phyloP scores from a whole-genome alignment of 2,888 invertebrate species.

The Chrysotoxum bicinctum region DNA sequence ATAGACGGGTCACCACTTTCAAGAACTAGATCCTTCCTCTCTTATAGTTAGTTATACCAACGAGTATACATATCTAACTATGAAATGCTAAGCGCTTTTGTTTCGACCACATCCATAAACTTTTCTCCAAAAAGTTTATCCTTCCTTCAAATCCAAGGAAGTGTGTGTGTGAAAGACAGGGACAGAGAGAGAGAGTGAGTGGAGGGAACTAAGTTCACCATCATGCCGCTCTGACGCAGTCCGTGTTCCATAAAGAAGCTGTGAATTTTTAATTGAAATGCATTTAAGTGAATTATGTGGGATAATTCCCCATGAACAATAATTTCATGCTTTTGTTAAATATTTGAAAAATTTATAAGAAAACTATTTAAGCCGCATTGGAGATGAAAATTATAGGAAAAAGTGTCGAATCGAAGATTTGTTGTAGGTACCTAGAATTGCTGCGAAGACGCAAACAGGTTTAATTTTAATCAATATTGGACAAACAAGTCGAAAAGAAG shows the following conservation, averaged over 20 bases:
- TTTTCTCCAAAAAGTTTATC: slow-evolving; percentile 44
- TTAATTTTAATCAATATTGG: not conserved
- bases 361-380: slow-evolving; percentile 24
- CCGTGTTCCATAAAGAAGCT: slow-evolving; percentile 37
- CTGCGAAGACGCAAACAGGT: not conserved
- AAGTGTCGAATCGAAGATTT: not conserved
- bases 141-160: slow-evolving; percentile 7
- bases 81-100: slow-evolving; percentile 63
- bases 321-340: slow-evolving; percentile 47
- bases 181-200: not conserved
- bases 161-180: not conserved
- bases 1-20: slow-evolving; percentile 67
- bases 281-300: slow-evolving; percentile 53
- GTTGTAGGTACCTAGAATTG: not conserved
- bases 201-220: not conserved
- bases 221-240: not conserved
- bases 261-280: slow-evolving; percentile 68
- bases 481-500: not conserved
- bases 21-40: slow-evolving; percentile 39
- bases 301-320: slow-evolving; percentile 39
- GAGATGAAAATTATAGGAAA: not conserved
- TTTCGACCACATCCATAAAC: slow-evolving; percentile 55
- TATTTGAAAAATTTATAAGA: slow-evolving; percentile 57
- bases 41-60: not conserved
- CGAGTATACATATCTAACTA: not conserved